Conservation (phyloP, 1,140 invertebrate genomes). For the Bombus superbus region DNA sequence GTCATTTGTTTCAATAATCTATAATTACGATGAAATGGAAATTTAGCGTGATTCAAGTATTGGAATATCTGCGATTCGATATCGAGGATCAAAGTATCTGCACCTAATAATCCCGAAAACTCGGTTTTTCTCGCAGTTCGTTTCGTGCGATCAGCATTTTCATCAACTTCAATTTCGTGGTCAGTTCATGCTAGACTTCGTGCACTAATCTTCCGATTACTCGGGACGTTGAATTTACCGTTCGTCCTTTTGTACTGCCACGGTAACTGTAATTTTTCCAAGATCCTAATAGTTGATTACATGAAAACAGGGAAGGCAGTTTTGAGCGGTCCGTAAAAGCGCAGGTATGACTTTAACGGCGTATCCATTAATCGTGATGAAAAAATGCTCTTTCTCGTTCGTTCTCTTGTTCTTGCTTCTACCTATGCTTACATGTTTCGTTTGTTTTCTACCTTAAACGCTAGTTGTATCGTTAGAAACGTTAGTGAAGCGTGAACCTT, state of each 20-base stretch:
- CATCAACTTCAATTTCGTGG: background rate
- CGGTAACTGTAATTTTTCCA: background rate
- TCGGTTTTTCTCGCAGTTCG: background rate
- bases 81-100: constrained; percentile 20
- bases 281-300: background rate
- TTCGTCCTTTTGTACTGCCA: too few relatives aligned
- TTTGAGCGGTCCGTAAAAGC: constrained; percentile 2
- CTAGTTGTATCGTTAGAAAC: constrained; percentile 77
- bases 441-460: constrained; percentile 60
- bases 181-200: background rate
- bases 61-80: background rate
- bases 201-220: background rate
- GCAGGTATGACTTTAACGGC: background rate
- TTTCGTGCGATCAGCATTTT: constrained; percentile 1
- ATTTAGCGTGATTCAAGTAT: background rate
- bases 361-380: background rate
- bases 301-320: background rate
- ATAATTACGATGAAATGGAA: background rate
- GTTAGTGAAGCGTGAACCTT: constrained; percentile 82
- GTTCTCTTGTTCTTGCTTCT: constrained; percentile 19
- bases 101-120: background rate
- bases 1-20: too few relatives aligned
- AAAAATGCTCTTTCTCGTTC: constrained; percentile 9
- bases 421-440: constrained; percentile 55
- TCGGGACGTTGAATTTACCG: background rate